Evolutionary conservation across 2,113 vertebrate species (phyloP), one percentile per base, ranked within the genome.

Genomic region (Chaetops frenatus): DNA sequence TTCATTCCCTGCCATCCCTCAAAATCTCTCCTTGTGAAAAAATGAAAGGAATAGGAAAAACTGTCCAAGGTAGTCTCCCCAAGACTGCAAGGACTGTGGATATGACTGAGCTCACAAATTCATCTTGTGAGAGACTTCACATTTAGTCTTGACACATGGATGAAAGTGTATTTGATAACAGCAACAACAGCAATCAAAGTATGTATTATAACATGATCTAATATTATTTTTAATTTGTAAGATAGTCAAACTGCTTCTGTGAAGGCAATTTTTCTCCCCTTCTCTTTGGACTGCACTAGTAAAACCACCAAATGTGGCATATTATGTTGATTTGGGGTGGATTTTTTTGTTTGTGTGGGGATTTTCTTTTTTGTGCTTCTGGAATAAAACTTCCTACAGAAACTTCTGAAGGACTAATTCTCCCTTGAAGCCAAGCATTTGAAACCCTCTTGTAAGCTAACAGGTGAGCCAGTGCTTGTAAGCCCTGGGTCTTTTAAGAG

Each of bases 381-480:
- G 66, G 42, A 35, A 36, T 84, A 74, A 84, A 76, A 56, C 57
- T 81, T 90, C n/a, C 54, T 73, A 36, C 69, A 86, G 56, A 92
- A 93, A 77, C 76, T 85, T 84, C 70, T 89, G 76, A 92, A 92
- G 58, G 65, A 81, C 67, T 82, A 66, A 86, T 91, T 74, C 19
- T 94, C 9, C 69, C 83, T 92, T 94, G 77, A 96, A 94, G n/a
- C 38, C 48, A 92, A 81, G 31, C 35, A 90, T 96, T 81, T 92
- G 88, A 71, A 94, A 90, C 81, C 79, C 65, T 86, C 67, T 82
- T 65, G 44, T 86, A 77, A 90, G 58, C 53, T 84, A 93, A 94
- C 95, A 97, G 97, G 96, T 97, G 95, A 97, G 92, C 76, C 88
- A 71, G 20, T 4, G 45, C 80, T 72, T 81, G 38, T 48, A 79